Evolutionary conservation across 2,113 vertebrate genomes (phyloP), one percentile per base, ranked within the genome.

Genomic region (Hippoglossus stenolepis): DNA sequence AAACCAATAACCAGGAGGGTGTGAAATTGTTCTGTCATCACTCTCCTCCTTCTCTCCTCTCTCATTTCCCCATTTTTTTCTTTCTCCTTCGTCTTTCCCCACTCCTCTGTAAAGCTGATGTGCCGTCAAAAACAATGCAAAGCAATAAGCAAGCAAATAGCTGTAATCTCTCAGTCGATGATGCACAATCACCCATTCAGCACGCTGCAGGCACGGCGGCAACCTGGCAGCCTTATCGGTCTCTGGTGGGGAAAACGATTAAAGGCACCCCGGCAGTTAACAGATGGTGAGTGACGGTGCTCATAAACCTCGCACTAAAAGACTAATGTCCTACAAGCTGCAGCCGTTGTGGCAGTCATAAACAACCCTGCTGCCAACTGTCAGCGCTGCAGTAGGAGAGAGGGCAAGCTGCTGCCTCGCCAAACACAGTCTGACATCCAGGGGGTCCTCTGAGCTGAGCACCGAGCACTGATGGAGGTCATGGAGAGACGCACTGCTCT

Each of bases 11-110:
- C 83, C 79, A 77, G 0, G 56, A 70, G 81, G 63, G 81, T 80
- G 84, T 86, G 88, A 90, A 90, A 90, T 86, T 70, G 82, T 88
- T 64, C 76, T 84, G 78, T 86, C 83, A 82, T 82, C 64, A 62
- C 24, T 73, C 68, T 71, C 24, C 75, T 68, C 23, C 23, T 38
- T 57, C 64, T 51, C 69, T 68, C 26, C 74, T 82, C 70, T 54
- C 62, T 73, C 71, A 66, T 70, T 76, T 56, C 11, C 65, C 62
- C 23, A 38, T 71, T 81, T 47, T 79, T 24, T 57, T 49, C 79
- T 24, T 57, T 56, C 76, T 57, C 17, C 59, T 56, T 40, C 31
- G 11, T 51, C 75, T 47, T 13, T 3, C 38, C 49, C 28, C 57
- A 2, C 61, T 21, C 45, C 80, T 63, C 62, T 63, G 45, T 47